phyloP scores from a whole-genome alignment of 2,113 vertebrate species.

The Pelecanus crispus region DNA sequence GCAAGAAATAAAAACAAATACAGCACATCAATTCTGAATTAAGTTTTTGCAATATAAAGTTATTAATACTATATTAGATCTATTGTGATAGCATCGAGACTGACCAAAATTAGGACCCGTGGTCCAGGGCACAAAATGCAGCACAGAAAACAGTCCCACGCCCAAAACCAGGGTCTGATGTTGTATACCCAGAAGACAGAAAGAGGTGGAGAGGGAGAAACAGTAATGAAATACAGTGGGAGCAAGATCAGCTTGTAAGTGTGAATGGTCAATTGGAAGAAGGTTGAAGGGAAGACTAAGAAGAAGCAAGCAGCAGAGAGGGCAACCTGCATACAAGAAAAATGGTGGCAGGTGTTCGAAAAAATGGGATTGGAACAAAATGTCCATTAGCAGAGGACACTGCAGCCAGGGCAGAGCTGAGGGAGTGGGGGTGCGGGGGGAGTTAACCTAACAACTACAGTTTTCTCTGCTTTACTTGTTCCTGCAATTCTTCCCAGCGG shows the following conservation, averaged over 20 bases:
- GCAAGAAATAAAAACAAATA: not conserved
- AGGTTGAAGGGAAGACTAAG: not conserved
- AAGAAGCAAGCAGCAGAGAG: not conserved
- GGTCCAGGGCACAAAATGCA: not conserved
- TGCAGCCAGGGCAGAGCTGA: not conserved
- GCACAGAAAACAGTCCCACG: not conserved
- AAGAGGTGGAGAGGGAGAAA: not conserved
- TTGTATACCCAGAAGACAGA: not conserved
- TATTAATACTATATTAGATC: not conserved
- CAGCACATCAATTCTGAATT: not conserved
- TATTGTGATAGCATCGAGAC: not conserved
- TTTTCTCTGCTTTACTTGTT: not conserved
- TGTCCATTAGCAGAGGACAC: not conserved
- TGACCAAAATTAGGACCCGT: not conserved
- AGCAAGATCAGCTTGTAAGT: not conserved
- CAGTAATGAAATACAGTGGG: not conserved
- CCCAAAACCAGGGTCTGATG: not conserved
- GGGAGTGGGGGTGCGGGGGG: not conserved
- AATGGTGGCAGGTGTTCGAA: not conserved
- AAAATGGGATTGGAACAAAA: not conserved
- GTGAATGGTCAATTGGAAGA: not conserved
- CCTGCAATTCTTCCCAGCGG: not conserved
- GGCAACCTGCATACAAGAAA: not conserved
- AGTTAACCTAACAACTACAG: not conserved
- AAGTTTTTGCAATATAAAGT: not conserved